Evolutionary conservation across 2,113 vertebrate genomes (phyloP), one percentile per base, ranked within the genome.

Genomic region (Myotis yumanensis): DNA sequence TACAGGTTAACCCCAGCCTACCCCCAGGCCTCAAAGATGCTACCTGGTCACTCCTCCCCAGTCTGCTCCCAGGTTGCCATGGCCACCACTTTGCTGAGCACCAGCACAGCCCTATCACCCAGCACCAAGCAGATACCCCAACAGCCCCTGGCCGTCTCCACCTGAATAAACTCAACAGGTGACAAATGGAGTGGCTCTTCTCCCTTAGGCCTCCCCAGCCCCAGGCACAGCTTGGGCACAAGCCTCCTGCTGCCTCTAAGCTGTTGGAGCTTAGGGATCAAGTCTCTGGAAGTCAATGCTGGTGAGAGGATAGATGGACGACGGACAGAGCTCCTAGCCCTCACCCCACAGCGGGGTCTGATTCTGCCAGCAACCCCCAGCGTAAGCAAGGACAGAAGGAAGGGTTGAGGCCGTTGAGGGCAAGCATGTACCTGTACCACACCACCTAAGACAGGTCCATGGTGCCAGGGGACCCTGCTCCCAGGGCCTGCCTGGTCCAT

Each of bases 401-500:
- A n/a, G 32, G 40, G 35, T 28, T 9, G 10, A 46, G 4, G 22
- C 37, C 35, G 28, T n/a, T 2, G 0, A 46, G 35, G 40, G 28
- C 35, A 16, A 40, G 76, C 37, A 5, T 9, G 25, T 5, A 37
- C 37, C 4, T n/a, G n/a, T 46, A 37, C 8, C 40, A 73, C 7
- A 46, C 52, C 11, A 20, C 28, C 71, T 46, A 66, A n/a, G 54
- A 11, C 1, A 2, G 28, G 68, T 75, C 83, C 69, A 64, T 15
- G 25, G 83, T 11, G 68, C 43, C 81, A 86, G 85, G 80, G 81
- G 76, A 90, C 76, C 54, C 32, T 25, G 35, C 52, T 71, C 89
- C 69, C 28, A n/a, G 32, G 35, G 62, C 93, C 62, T 59, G 35
- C 84, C 51, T 57, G 82, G 80, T 18, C 2, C 59, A 54, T 95